Conservation (phyloP, 2,113 vertebrate genomes). For the Vicugna pacos region DNA sequence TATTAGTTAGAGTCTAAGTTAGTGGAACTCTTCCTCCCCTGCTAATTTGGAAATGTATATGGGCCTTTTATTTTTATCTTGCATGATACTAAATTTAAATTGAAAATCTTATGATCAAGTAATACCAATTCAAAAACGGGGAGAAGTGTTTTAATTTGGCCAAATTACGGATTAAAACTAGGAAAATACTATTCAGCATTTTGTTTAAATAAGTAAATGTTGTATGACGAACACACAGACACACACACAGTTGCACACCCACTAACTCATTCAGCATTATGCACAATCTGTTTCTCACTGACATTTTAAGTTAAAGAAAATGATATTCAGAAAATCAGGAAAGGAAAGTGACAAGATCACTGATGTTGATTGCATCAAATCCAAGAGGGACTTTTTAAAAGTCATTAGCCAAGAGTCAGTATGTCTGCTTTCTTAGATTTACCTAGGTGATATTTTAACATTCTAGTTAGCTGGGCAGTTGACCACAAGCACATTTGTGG, state of each 20-base stretch:
- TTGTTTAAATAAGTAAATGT: not conserved
- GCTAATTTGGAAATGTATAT: not conserved
- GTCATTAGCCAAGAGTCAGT: conserved; percentile 65
- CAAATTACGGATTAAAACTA: not conserved
- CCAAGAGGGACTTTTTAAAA: conserved; percentile 58
- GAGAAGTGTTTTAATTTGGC: not conserved
- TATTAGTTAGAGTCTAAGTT: not conserved
- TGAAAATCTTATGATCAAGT: not conserved
- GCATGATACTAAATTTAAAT: not conserved
- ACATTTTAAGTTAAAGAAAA: conserved; percentile 64
- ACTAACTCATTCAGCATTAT: not conserved
- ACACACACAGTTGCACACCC: not conserved
- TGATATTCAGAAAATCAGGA: conserved; percentile 64
- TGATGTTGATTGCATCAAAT: conserved; percentile 59
- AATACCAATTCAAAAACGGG: not conserved
- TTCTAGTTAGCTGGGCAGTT: not conserved
- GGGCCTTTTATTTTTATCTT: not conserved
- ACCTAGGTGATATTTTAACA: conserved; percentile 33
- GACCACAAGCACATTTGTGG: not conserved
- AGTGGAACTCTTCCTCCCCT: not conserved
- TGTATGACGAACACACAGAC: not conserved
- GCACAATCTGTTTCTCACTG: not conserved
- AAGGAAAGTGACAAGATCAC: conserved; percentile 63
- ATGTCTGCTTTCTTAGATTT: conserved; percentile 42
- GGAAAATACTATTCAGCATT: not conserved